Conservation (phyloP, 2,797 vertebrate species). For the Galaxias olidus region DNA sequence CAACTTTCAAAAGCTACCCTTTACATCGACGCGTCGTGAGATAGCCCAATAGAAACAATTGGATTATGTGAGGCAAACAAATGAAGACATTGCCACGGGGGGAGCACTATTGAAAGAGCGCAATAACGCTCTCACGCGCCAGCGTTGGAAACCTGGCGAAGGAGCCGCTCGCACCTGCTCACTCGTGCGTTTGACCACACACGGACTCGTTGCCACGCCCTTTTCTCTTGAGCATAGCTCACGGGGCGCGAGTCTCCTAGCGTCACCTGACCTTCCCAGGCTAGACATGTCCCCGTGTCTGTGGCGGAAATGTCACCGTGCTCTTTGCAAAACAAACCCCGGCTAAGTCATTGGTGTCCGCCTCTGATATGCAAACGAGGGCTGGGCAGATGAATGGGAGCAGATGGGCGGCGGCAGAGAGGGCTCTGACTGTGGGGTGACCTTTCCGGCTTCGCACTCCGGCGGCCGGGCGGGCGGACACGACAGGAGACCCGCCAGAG, state of each 20-base stretch:
- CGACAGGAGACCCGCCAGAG: not conserved
- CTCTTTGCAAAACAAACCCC: constrained; percentile 11
- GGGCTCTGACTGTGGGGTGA: not conserved
- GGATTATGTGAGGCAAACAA: constrained; percentile 2
- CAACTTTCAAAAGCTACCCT: not conserved
- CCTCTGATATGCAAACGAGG: constrained; percentile 7
- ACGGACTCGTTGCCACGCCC: too few relatives aligned
- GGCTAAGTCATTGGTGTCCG: not conserved
- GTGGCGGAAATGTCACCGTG: constrained; percentile 7
- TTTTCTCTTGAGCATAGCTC: too few relatives aligned
- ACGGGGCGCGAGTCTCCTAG: not conserved
- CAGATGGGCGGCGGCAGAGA: not conserved
- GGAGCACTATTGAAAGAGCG: not conserved
- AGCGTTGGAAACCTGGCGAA: too few relatives aligned
- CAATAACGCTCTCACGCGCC: not conserved
- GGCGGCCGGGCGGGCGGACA: not conserved
- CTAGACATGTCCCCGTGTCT: not conserved
- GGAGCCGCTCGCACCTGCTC: too few relatives aligned
- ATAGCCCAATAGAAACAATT: not conserved
- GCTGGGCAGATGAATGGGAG: not conserved
- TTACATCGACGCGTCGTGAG: not conserved
- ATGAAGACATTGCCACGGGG: not conserved
- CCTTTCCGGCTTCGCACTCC: not conserved
- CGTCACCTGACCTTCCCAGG: not conserved
- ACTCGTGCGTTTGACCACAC: too few relatives aligned